Conservation (phyloP, 2,113 vertebrate genomes). For the Agapornis roseicollis region DNA sequence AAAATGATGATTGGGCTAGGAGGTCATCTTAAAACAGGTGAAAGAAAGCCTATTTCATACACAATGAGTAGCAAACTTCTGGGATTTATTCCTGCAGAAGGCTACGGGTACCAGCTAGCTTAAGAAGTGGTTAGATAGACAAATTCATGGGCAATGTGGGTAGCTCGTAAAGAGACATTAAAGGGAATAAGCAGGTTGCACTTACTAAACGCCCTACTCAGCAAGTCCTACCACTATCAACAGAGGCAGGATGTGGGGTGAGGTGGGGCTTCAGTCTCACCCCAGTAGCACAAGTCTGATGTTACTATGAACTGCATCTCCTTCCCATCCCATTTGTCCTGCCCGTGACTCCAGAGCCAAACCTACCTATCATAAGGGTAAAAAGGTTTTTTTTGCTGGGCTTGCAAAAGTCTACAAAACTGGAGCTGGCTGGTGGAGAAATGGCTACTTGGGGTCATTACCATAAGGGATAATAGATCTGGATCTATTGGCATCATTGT, state of each 20-base stretch:
- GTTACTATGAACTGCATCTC: background rate
- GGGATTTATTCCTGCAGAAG: background rate
- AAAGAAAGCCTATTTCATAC: background rate
- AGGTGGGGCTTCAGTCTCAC: fast-evolving
- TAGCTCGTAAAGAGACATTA: background rate
- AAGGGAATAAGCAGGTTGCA: background rate
- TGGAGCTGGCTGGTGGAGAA: background rate
- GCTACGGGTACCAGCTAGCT: background rate
- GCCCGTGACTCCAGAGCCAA: background rate
- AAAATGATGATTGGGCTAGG: background rate
- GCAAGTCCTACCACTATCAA: background rate
- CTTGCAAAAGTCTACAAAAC: background rate
- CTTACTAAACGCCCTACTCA: background rate
- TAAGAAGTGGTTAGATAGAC: background rate
- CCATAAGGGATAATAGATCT: background rate
- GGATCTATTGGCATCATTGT: background rate
- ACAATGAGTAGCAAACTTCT: background rate
- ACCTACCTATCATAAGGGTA: background rate
- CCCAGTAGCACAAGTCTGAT: fast-evolving
- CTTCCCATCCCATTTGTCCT: background rate
- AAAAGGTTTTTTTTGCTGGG: background rate
- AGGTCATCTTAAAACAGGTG: background rate
- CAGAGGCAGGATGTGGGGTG: background rate
- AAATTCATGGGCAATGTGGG: background rate
- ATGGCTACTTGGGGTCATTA: background rate